These are phyloP conservation scores for Eupsilia transversa DNA, from an alignment of 2,888 invertebrate species.

Conservation along the genomic window DNA sequence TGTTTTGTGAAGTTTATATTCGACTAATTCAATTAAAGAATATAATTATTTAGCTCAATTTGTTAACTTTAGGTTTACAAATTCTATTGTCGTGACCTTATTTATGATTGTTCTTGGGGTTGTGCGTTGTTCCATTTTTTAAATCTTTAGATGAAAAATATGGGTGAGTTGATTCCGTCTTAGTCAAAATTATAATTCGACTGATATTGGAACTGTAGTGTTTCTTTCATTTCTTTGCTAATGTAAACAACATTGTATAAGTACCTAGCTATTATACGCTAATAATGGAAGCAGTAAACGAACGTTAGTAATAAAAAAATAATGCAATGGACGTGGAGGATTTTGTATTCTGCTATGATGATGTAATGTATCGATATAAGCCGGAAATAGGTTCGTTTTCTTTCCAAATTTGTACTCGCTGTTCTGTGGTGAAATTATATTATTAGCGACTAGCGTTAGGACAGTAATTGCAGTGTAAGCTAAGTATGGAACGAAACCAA, in stretches of 20 bases:
- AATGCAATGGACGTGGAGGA: conserved; percentile 63
- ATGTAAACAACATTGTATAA: conserved; percentile 59
- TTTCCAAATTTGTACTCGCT: conserved; percentile 77
- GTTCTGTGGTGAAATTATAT: conserved; percentile 78
- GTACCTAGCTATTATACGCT: conserved; percentile 61
- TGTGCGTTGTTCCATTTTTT: conserved; percentile 84
- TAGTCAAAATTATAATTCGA: conserved; percentile 83
- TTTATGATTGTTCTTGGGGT: conserved; percentile 80
- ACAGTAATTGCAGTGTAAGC: conserved; percentile 68
- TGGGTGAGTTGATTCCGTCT: conserved; percentile 85
- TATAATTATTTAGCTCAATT: conserved; percentile 83
- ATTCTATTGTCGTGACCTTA: conserved; percentile 78
- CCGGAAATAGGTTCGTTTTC: conserved; percentile 58
- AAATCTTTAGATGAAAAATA: conserved; percentile 71
- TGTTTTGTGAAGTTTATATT: conserved; percentile 61
- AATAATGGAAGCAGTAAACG: conserved; percentile 58
- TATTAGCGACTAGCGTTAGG: conserved; percentile 64
- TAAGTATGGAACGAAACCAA: conserved; percentile 60
- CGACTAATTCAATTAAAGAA: conserved; percentile 69
- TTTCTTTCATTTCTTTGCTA: conserved; percentile 70
- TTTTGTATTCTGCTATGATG: conserved; percentile 53
- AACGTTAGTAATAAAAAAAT: conserved; percentile 51
- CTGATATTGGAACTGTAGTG: conserved; percentile 76
- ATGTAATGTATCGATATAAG: conserved; percentile 53
- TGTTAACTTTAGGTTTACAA: conserved; percentile 85